Conservation (phyloP, 2,797 vertebrate species). For the Xenentodon cancila region DNA sequence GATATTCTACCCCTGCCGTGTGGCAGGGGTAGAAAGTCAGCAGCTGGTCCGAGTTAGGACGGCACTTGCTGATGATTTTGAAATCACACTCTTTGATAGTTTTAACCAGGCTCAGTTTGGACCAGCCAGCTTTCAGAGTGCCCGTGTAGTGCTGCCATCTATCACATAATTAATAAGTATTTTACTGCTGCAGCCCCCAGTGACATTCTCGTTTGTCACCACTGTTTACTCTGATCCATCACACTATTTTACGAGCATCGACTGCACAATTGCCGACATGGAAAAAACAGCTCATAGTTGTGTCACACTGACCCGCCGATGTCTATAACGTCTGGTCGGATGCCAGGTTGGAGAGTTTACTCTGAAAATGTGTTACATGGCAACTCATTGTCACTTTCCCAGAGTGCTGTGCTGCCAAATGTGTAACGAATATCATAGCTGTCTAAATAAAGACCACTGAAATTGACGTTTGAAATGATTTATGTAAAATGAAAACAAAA, state of each 20-base stretch:
- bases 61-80: slow-evolving; percentile 3
- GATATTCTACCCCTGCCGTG: too few relatives aligned
- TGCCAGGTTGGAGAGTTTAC: slow-evolving; percentile 6
- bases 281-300: slow-evolving; percentile 20
- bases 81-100: background rate
- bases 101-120: background rate
- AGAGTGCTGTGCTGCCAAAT: background rate
- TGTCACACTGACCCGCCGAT: slow-evolving; percentile 38
- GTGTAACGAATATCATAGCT: background rate
- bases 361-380: slow-evolving; percentile 6
- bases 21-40: background rate
- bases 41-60: slow-evolving; percentile 15
- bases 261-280: slow-evolving; percentile 5
- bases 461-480: too few relatives aligned
- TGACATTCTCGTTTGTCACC: slow-evolving; percentile 59
- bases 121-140: slow-evolving; percentile 10
- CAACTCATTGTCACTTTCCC: background rate
- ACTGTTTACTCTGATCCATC: slow-evolving; percentile 52
- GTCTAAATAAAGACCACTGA: too few relatives aligned
- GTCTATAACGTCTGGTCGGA: slow-evolving; percentile 15
- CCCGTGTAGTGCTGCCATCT: slow-evolving; percentile 1
- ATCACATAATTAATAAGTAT: slow-evolving; percentile 49
- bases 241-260: slow-evolving; percentile 51
- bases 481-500: too few relatives aligned
- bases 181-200: slow-evolving; percentile 37